Conservation (phyloP, 1,140 invertebrate genomes). For the Drosophila willistoni region DNA sequence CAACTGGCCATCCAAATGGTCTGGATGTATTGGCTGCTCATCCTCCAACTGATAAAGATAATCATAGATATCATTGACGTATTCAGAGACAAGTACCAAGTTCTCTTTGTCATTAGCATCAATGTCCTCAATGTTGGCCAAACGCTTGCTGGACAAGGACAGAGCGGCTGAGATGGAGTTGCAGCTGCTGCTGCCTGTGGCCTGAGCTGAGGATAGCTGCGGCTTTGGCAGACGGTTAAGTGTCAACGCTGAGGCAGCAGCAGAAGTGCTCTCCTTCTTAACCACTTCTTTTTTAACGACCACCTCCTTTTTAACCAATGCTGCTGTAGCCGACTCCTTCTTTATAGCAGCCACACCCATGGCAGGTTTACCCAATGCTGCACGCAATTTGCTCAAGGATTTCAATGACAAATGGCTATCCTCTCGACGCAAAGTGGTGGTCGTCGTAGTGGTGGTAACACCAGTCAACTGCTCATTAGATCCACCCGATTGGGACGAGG, state of each 20-base stretch:
- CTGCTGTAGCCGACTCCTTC: constrained; percentile 16
- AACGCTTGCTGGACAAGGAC: constrained; percentile 48
- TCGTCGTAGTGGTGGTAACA: constrained; percentile 1
- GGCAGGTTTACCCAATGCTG: constrained; percentile 63
- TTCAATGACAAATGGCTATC: constrained; percentile 77
- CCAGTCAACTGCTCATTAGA: constrained; percentile 44
- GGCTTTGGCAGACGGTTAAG: constrained; percentile 8
- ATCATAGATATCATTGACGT: constrained; percentile 91
- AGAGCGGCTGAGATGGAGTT: background rate
- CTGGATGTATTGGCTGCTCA: constrained; percentile 84
- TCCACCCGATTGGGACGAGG: constrained; percentile 27
- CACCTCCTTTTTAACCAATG: constrained; percentile 24
- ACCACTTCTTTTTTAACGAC: constrained; percentile 42
- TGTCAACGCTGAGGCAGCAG: constrained; percentile 11
- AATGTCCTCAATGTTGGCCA: constrained; percentile 85
- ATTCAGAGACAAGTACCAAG: constrained; percentile 90
- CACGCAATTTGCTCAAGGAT: constrained; percentile 72
- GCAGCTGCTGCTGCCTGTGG: background rate
- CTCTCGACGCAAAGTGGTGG: constrained; percentile 63
- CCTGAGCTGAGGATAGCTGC: background rate
- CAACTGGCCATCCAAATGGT: constrained; percentile 86
- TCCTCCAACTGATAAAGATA: constrained; percentile 89
- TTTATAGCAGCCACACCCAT: constrained; percentile 28
- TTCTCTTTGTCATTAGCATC: constrained; percentile 89
- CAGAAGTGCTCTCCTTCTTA: background rate